Evolutionary conservation across 1,140 invertebrate species (phyloP).

Genomic region (Drosophila arizonae): DNA sequence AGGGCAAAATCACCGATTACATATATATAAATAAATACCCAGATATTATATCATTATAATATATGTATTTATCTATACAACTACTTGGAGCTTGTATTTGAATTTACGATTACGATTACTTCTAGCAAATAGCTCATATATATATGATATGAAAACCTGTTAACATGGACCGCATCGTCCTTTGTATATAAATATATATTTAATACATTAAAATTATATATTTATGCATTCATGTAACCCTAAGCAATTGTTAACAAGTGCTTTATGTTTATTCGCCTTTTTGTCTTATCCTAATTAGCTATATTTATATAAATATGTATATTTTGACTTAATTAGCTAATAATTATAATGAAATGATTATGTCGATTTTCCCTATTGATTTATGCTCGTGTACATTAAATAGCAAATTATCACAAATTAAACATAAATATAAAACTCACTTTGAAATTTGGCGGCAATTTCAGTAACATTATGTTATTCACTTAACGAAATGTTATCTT

Average conservation of each 20-base stretch:
- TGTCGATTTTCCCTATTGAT: conserved; percentile 86
- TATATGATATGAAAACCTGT: conserved; percentile 45
- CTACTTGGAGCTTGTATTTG: conserved; percentile 75
- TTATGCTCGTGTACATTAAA: conserved; percentile 44
- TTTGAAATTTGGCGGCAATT: neutral
- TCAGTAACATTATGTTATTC: conserved; percentile 2
- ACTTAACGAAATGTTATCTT: neutral
- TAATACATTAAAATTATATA: conserved; percentile 39
- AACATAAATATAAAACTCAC: neutral
- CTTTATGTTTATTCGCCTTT: conserved; percentile 69
- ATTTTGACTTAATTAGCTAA: conserved; percentile 38
- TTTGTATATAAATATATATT: conserved; percentile 23
- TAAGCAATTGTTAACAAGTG: conserved; percentile 76
- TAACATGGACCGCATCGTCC: conserved; percentile 58
- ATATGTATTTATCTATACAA: conserved; percentile 32
- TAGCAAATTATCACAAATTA: conserved; percentile 25
- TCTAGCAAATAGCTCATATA: conserved; percentile 38
- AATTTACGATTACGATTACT: conserved; percentile 64
- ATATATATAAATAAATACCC: conserved; percentile 47
- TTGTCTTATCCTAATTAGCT: conserved; percentile 55
- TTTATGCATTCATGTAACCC: conserved; percentile 41
- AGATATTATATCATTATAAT: conserved; percentile 55
- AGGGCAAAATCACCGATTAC: conserved; percentile 38
- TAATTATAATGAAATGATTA: conserved; percentile 37
- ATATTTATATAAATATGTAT: conserved; percentile 14